Evolutionary conservation across 2,888 invertebrate species (phyloP).

Genomic region (Drosophila neotestacea): DNA sequence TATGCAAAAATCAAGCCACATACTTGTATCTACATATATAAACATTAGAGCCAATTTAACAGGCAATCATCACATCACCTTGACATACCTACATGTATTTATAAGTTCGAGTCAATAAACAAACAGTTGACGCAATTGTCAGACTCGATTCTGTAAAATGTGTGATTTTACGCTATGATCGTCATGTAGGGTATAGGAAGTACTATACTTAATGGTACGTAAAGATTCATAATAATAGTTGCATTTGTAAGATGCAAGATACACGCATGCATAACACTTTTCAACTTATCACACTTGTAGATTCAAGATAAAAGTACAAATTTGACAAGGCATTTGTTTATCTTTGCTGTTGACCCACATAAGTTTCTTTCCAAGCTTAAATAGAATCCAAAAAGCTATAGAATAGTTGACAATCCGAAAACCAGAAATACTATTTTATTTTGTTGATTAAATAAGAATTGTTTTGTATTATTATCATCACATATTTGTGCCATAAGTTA

Average conservation of each 20-base stretch:
- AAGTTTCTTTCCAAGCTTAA: not conserved
- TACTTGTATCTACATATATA: constrained; percentile 43
- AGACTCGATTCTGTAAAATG: constrained; percentile 24
- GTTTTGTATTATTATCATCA: constrained; percentile 56
- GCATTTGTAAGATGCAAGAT: not conserved
- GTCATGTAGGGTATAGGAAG: constrained; percentile 17
- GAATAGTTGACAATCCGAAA: not conserved
- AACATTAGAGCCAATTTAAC: constrained; percentile 60
- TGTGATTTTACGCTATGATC: constrained; percentile 26
- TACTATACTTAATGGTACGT: not conserved
- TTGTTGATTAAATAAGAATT: constrained; percentile 32
- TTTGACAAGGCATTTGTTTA: constrained; percentile 2
- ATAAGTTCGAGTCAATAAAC: constrained; percentile 48
- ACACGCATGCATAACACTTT: not conserved
- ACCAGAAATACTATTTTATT: constrained; percentile 22
- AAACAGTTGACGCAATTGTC: constrained; percentile 62
- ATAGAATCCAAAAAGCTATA: not conserved
- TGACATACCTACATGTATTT: constrained; percentile 76
- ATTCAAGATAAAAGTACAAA: constrained; percentile 5
- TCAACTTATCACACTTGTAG: constrained; percentile 3
- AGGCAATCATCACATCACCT: constrained; percentile 70
- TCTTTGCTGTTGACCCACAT: constrained; percentile 13
- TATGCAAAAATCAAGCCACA: constrained; percentile 53
- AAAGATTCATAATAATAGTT: not conserved
- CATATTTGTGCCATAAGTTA: constrained; percentile 26